Conservation (phyloP, 2,888 invertebrate species). For the Iselma pallidipennis region DNA sequence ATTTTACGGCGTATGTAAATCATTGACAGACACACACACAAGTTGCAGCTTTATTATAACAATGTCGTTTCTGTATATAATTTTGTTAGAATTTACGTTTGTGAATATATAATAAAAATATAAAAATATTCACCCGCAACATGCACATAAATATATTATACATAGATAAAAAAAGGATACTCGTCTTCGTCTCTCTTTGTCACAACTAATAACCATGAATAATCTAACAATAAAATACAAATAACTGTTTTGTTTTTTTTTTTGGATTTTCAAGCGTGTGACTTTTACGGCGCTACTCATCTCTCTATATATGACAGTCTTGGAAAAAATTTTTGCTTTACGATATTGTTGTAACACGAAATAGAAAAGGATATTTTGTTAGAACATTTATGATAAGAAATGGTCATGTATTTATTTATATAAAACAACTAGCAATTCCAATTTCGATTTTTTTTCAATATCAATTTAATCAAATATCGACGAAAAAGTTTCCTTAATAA, state of each 20-base stretch:
- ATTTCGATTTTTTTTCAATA: too few relatives aligned
- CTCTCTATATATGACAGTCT: background rate
- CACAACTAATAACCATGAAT: slow-evolving; percentile 24
- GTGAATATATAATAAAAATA: slow-evolving; percentile 17
- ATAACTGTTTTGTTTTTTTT: slow-evolving; percentile 22
- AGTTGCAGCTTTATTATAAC: slow-evolving; percentile 10
- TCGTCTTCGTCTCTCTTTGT: slow-evolving; percentile 10
- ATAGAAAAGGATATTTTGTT: slow-evolving; percentile 8
- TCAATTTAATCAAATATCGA: too few relatives aligned
- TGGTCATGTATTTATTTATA: background rate
- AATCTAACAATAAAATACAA: slow-evolving; percentile 25
- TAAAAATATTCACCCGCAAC: slow-evolving; percentile 12
- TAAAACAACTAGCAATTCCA: too few relatives aligned
- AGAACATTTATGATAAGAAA: slow-evolving; percentile 15
- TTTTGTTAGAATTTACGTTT: slow-evolving; percentile 13
- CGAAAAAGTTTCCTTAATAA: slow-evolving; percentile 13
- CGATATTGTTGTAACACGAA: slow-evolving; percentile 22
- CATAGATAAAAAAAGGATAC: background rate
- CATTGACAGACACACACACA: too few relatives aligned
- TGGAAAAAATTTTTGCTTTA: slow-evolving; percentile 16
- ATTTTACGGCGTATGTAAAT: slow-evolving; percentile 17
- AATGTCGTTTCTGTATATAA: slow-evolving; percentile 8
- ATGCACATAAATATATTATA: slow-evolving; percentile 10
- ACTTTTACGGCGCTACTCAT: slow-evolving; percentile 17
- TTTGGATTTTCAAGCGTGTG: slow-evolving; percentile 13